These are phyloP conservation scores for Hydractinia echinata DNA, from an alignment of 30 jellyfish, hydroid and myxozoan genomes.

Conservation along the genomic window DNA sequence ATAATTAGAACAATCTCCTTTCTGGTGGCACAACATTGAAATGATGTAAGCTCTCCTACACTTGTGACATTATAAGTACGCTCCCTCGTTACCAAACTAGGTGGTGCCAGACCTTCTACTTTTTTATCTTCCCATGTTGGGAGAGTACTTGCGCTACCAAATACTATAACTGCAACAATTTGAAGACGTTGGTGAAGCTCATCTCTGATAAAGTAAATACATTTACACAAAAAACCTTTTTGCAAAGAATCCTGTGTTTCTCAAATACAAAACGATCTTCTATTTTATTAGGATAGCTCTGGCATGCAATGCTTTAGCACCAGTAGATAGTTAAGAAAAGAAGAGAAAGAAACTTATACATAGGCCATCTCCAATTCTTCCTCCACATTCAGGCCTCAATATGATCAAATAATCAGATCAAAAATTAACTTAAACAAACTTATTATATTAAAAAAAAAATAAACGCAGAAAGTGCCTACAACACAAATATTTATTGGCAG, in stretches of 20 bases:
- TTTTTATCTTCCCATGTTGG: conserved; percentile 67
- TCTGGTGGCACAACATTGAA: conserved; percentile 42
- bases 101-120: conserved; percentile 22
- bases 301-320: too few relatives aligned
- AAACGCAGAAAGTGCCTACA: background rate
- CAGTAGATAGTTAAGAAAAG: too few relatives aligned
- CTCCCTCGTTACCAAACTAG: conserved; percentile 5
- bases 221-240: too few relatives aligned
- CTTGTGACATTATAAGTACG: conserved; percentile 4
- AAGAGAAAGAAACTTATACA: too few relatives aligned
- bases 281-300: too few relatives aligned
- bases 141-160: conserved; percentile 59
- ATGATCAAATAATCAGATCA: too few relatives aligned
- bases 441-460: too few relatives aligned
- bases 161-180: conserved; percentile 46
- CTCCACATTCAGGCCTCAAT: too few relatives aligned
- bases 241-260: too few relatives aligned
- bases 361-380: too few relatives aligned
- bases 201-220: conserved; percentile 41
- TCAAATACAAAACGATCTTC: too few relatives aligned
- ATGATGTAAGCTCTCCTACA: background rate
- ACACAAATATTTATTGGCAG: background rate
- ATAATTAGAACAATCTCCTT: conserved; percentile 48
- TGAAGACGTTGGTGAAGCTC: conserved; percentile 62
- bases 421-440: too few relatives aligned